Conservation (phyloP, 2,888 invertebrate species). For the Trachelus troglodyta region DNA sequence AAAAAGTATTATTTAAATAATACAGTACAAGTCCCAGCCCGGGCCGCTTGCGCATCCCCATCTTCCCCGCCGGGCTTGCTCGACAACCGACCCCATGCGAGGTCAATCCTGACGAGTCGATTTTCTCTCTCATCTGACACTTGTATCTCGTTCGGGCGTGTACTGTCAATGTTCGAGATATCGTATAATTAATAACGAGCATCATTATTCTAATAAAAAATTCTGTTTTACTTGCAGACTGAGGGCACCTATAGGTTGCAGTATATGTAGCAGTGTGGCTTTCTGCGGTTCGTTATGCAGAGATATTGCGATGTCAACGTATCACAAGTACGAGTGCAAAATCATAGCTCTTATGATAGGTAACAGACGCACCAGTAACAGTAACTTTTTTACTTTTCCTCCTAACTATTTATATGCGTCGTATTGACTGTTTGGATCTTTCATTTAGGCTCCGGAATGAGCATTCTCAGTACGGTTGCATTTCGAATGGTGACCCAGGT, state of each 20-base stretch:
- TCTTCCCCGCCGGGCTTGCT: too few species aligned
- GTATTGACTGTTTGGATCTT: constrained; percentile 7
- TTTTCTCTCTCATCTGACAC: too few species aligned
- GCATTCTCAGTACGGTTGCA: constrained; percentile 80
- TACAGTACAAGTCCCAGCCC: too few species aligned
- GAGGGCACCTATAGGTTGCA: constrained; percentile 77
- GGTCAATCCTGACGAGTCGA: too few species aligned
- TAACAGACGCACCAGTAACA: constrained; percentile 37
- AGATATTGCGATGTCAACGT: constrained; percentile 73
- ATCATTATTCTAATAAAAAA: not conserved
- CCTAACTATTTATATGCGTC: too few species aligned
- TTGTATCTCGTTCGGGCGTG: too few species aligned
- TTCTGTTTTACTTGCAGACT: constrained; percentile 63
- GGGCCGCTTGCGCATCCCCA: too few species aligned
- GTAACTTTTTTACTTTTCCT: not conserved
- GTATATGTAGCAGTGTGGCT: constrained; percentile 80
- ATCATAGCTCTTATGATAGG: constrained; percentile 81
- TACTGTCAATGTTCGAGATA: too few species aligned
- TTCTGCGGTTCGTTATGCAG: constrained; percentile 79
- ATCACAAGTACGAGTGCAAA: constrained; percentile 82
- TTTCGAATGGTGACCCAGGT: constrained; percentile 82
- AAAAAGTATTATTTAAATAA: not conserved
- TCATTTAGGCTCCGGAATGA: constrained; percentile 80
- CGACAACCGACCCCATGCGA: too few species aligned
- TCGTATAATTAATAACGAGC: not conserved